These are phyloP conservation scores for Astropecten irregularis DNA, from an alignment of 53 echinoderm and acorn worm species.

Conservation along the genomic window DNA sequence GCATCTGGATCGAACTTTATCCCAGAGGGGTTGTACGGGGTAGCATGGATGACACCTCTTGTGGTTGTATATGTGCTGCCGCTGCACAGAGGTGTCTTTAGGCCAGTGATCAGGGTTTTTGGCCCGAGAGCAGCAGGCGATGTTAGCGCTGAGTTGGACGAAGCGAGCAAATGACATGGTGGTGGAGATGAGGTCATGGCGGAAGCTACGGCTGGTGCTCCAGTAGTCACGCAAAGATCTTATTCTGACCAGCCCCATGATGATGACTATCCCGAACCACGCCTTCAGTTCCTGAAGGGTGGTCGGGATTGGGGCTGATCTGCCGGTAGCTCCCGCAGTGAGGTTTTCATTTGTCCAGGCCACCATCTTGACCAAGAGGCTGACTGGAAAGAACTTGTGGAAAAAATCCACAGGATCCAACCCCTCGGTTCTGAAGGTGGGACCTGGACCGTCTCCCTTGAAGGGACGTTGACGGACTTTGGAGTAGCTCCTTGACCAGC, in stretches of 20 bases:
- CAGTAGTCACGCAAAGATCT: not conserved
- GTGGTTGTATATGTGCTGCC: too few species aligned
- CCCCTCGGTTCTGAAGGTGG: too few species aligned
- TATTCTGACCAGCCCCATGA: slow-evolving; percentile 18
- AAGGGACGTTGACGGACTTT: too few species aligned
- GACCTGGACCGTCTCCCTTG: too few species aligned
- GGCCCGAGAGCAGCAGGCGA: not conserved
- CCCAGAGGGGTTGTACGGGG: slow-evolving; percentile 15
- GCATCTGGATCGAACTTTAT: not conserved
- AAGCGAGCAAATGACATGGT: too few species aligned
- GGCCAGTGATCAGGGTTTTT: too few species aligned
- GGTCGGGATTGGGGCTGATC: not conserved
- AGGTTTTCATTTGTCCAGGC: slow-evolving; percentile 2
- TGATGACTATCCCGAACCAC: slow-evolving; percentile 6
- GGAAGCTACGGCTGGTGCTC: not conserved
- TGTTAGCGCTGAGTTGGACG: not conserved
- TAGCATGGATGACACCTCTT: not conserved
- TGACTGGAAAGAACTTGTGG: too few species aligned
- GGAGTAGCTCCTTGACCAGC: too few species aligned
- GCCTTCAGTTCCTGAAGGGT: not conserved
- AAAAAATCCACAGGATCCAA: too few species aligned
- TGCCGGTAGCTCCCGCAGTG: not conserved
- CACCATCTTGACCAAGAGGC: not conserved
- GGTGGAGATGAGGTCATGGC: too few species aligned
- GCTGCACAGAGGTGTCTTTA: too few species aligned